Conservation (phyloP, 2,113 vertebrate genomes). For the Lophura nycthemera region DNA sequence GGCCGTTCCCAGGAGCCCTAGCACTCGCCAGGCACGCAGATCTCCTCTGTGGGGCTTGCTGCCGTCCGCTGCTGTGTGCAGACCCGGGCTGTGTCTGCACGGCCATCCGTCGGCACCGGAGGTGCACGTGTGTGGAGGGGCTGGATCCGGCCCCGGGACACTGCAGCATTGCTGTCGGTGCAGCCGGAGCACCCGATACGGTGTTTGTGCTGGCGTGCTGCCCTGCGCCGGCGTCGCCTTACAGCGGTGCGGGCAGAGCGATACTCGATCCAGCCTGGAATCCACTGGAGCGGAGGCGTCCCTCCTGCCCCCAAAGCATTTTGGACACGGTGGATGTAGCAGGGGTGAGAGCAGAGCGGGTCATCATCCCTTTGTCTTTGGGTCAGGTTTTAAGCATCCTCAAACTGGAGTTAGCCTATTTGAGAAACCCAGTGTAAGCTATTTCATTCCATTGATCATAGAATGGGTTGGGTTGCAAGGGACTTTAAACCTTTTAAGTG, state of each 20-base stretch:
- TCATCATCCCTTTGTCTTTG: background rate
- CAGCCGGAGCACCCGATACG: background rate
- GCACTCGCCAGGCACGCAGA: slow-evolving; percentile 41
- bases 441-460: background rate
- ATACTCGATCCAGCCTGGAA: background rate
- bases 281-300: background rate
- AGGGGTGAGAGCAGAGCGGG: background rate
- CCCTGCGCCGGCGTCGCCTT: fast-evolving
- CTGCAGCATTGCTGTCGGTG: fast-evolving
- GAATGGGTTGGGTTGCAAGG: background rate
- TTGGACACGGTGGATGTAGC: background rate
- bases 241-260: background rate
- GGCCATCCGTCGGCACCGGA: background rate
- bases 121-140: fast-evolving
- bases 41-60: slow-evolving; percentile 12
- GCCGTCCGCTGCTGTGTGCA: background rate
- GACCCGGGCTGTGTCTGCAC: fast-evolving
- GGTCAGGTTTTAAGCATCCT: background rate
- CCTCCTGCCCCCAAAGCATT: background rate
- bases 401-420: background rate
- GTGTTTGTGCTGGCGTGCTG: background rate
- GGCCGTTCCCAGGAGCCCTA: slow-evolving; percentile 41
- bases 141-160: background rate
- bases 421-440: background rate
- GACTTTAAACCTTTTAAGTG: background rate